Evolutionary conservation across 2,888 invertebrate genomes (phyloP), one percentile per base, ranked within the genome.

Genomic region (Xanthia togata): DNA sequence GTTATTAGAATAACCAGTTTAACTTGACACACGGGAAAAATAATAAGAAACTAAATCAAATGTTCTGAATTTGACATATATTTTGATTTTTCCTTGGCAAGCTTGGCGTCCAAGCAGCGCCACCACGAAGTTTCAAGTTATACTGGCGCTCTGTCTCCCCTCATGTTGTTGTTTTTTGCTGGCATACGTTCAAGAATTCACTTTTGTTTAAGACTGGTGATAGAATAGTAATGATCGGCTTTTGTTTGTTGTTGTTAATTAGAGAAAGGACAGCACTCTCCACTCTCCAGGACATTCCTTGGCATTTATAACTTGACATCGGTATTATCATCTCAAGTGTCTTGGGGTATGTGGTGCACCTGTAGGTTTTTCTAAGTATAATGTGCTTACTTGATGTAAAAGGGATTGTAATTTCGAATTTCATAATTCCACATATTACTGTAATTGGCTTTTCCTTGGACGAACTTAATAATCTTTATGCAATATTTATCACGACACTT

Each of bases 181-280:
- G 85, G 85, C 85, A 53, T 17, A 9, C 35, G 65, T 47, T 74
- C 82, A 83, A 83, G 77, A 72, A 70, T 72, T 83, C 64, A 59
- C 82, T 77, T 85, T 82, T 83, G 38, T 81, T 70, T 81, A 20
- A 69, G 53, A 50, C 47, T 50, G 5, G 35, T 73, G 60, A 31
- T 85, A 60, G 73, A 74, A 81, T 82, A 71, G 53, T 70, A 85
- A 83, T 85, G 59, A 31, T 73, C 60, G 70, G 69, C 31, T 47
- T 35, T 60, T 65, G 53, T 2, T 72, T 74, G 35, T 69, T 63
- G 38, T 81, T 67, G 47, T 23, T 73, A 70, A 85, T 73, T 76
- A 84, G 73, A 70, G 73, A 84, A 84, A 84, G 35, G 53, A 47
- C 5, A 47, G 2, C 17, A 26, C 20, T 70, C 41, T 20, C 14